Evolutionary conservation across 2,113 vertebrate species (phyloP), one percentile per base, ranked within the genome.

Genomic region (Murina feae): DNA sequence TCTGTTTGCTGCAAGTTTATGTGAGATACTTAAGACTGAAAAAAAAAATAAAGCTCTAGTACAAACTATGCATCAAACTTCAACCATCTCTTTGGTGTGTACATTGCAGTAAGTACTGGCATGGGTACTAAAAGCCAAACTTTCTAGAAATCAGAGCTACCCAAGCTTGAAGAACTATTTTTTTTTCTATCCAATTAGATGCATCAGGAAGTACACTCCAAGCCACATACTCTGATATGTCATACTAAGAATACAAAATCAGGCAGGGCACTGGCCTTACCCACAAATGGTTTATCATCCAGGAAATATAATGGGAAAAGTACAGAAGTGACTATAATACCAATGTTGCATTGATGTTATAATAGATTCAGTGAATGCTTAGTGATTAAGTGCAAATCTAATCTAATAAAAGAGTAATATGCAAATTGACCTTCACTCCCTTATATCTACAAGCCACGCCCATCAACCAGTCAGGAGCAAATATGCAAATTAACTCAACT

Each of bases 361-460:
- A 94, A 96, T 84, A 95, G 95, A 90, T 92, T 96, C 92, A 97
- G 87, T 37, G 39, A 89, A 93, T 96, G 96, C 78, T 96, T 97
- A 97, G 93, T 96, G 95, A 88, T 97, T 94, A 96, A 96, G 96
- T 93, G 95, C 76, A 94, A 94, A 83, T n/a, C n/a, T n/a, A n/a
- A n/a, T n/a, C n/a, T n/a, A n/a, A n/a, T n/a, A n/a, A n/a, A n/a
- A n/a, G n/a, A n/a, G n/a, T n/a, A n/a, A n/a, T n/a, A n/a, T n/a
- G n/a, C n/a, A n/a, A n/a, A n/a, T n/a, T n/a, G n/a, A n/a, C n/a
- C n/a, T n/a, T n/a, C n/a, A n/a, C n/a, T n/a, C n/a, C n/a, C n/a
- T n/a, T n/a, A n/a, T n/a, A n/a, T n/a, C n/a, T n/a, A n/a, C n/a
- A n/a, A n/a, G n/a, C n/a, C n/a, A n/a, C n/a, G n/a, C n/a, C n/a